Conservation (phyloP, 2,113 vertebrate genomes). For the Pardalotus punctatus region DNA sequence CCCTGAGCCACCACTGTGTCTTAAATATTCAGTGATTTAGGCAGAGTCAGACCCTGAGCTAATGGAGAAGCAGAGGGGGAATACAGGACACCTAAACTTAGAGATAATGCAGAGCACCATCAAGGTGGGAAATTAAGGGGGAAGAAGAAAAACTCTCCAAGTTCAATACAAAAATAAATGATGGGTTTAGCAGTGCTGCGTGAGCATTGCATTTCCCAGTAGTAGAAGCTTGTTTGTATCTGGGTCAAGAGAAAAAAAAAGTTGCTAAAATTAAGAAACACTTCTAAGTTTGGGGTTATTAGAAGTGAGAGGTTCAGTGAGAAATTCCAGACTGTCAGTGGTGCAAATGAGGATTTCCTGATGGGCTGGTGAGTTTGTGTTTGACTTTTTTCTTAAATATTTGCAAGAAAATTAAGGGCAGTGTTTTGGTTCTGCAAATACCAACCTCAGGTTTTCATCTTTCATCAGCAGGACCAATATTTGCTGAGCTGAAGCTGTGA, state of each 20-base stretch:
- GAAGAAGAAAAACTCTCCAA: not conserved
- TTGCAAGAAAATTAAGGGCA: not conserved
- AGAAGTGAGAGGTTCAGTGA: not conserved
- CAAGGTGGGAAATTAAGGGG: not conserved
- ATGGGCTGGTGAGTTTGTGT: not conserved
- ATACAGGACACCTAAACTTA: not conserved
- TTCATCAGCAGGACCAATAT: not conserved
- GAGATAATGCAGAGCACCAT: not conserved
- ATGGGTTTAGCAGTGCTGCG: not conserved
- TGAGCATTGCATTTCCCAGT: not conserved
- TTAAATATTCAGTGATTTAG: not conserved
- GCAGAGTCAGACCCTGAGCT: not conserved
- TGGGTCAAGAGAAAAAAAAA: not conserved
- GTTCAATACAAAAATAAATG: not conserved
- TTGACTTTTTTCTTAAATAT: not conserved
- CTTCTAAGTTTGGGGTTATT: not conserved
- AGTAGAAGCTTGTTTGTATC: not conserved
- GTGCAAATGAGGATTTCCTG: not conserved
- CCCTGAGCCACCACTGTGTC: not conserved
- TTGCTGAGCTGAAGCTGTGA: not conserved
- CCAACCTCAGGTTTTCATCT: rapidly evolving
- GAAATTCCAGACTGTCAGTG: not conserved
- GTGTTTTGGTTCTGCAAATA: not conserved
- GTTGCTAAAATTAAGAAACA: not conserved
- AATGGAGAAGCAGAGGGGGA: not conserved